Evolutionary conservation across 2,113 vertebrate genomes (phyloP).

Genomic region (Syrmaticus mikado): DNA sequence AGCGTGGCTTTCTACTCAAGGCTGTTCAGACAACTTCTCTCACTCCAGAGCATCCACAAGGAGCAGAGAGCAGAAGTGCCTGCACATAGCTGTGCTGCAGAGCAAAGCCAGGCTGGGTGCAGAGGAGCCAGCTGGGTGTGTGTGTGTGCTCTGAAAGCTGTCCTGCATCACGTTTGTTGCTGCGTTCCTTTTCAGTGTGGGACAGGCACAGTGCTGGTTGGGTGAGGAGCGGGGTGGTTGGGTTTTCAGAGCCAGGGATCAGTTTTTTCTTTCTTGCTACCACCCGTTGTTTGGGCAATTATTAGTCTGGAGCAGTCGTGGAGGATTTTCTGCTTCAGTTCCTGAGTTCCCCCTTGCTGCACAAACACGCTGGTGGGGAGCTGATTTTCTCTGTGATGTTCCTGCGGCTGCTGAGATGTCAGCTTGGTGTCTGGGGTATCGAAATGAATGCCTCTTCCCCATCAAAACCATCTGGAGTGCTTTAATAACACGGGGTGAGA

Average conservation of each 20-base stretch:
- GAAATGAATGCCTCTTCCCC: conserved; percentile 22
- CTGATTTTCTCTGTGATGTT: conserved; percentile 60
- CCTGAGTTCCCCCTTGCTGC: conserved; percentile 48
- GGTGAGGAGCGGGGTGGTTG: background rate
- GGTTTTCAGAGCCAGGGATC: background rate
- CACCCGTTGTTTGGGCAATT: conserved; percentile 33
- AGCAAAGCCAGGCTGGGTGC: background rate
- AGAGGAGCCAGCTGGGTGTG: background rate
- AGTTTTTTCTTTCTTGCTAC: background rate
- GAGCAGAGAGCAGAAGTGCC: background rate
- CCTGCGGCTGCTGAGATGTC: conserved; percentile 24
- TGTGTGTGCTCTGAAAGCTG: background rate
- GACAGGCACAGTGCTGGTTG: background rate
- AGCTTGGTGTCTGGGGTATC: conserved; percentile 24
- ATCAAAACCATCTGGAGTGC: conserved; percentile 60
- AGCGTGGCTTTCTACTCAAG: background rate
- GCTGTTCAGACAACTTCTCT: background rate
- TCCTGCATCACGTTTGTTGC: background rate
- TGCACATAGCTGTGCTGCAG: background rate
- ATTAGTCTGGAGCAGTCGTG: conserved; percentile 55
- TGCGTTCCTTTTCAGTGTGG: background rate
- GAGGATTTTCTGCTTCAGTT: conserved; percentile 65
- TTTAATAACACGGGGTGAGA: conserved; percentile 25
- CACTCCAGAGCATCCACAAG: background rate
- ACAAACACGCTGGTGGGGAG: conserved; percentile 55